Conservation (phyloP, 2,797 vertebrate species). For the Micromesistius poutassou region DNA sequence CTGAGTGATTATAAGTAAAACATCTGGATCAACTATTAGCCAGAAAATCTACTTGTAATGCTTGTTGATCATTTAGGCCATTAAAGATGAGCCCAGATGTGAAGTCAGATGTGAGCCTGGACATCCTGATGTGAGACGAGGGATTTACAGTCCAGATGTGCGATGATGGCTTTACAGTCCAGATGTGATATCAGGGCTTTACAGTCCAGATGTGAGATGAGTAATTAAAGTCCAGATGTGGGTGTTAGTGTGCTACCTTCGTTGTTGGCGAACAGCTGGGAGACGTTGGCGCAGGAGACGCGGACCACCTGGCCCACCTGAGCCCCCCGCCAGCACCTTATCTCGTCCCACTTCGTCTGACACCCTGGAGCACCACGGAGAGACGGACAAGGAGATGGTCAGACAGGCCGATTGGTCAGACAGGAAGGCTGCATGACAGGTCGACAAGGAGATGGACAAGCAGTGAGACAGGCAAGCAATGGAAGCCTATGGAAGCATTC, state of each 20-base stretch:
- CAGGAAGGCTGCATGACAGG: conserved; percentile 2
- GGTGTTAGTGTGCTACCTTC: conserved; percentile 55
- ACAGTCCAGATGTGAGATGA: not conserved
- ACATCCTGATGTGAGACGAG: not conserved
- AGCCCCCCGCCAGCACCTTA: conserved; percentile 68
- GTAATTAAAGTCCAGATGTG: not conserved
- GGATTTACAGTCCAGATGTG: not conserved
- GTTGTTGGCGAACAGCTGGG: conserved; percentile 67
- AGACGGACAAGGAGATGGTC: not conserved
- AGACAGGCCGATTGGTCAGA: not conserved
- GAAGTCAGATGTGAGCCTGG: not conserved
- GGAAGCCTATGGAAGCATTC: not conserved
- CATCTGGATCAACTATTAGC: not conserved
- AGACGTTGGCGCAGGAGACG: conserved; percentile 67
- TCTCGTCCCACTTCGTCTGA: conserved; percentile 65
- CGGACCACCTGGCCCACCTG: conserved; percentile 68
- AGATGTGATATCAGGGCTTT: not conserved
- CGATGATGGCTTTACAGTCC: not conserved
- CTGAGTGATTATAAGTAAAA: not conserved
- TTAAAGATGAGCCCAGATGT: not conserved
- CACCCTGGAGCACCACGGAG: conserved; percentile 56
- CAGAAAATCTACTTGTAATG: not conserved
- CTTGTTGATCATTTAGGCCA: not conserved
- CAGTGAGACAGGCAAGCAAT: not conserved
- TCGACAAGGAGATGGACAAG: not conserved